Conservation (phyloP, 1,140 invertebrate genomes). For the Elymnias hypermnestra region DNA sequence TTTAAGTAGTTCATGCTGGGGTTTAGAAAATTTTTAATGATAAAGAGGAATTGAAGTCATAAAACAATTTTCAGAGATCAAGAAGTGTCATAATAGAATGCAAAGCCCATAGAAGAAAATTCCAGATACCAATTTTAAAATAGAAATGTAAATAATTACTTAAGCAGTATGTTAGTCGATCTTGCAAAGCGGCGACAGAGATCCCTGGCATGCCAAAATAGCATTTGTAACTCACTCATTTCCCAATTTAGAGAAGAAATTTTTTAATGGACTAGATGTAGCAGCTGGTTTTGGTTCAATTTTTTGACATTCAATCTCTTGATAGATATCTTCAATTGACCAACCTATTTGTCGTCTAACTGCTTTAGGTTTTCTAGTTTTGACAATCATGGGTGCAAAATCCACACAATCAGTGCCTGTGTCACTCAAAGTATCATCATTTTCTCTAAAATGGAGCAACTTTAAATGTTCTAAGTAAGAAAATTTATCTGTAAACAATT, state of each 20-base stretch:
- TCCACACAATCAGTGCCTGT: conserved; percentile 58
- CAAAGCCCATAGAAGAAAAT: conserved; percentile 16
- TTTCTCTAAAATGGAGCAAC: conserved; percentile 46
- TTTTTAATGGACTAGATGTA: conserved; percentile 60
- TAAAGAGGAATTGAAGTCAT: no score
- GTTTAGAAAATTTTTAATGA: no score
- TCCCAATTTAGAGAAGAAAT: conserved; percentile 60
- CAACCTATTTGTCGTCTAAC: conserved; percentile 66
- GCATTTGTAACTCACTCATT: conserved; percentile 63
- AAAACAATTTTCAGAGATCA: no score
- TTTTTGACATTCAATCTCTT: conserved; percentile 65
- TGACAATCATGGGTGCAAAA: conserved; percentile 55
- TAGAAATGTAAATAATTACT: conserved; percentile 28
- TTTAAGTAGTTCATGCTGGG: no score
- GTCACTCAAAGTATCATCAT: conserved; percentile 34
- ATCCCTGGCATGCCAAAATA: conserved; percentile 56
- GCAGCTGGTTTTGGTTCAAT: conserved; percentile 52
- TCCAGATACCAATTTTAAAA: neutral
- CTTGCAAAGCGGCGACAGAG: conserved; percentile 31
- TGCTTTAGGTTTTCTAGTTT: conserved; percentile 52
- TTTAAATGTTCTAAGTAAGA: conserved; percentile 55
- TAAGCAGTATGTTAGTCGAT: conserved; percentile 41
- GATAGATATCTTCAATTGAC: conserved; percentile 70
- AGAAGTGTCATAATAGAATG: conserved; percentile 7
- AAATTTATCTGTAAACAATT: conserved; percentile 54